Base-by-base conservation (phyloP, 2,797 vertebrate genomes). In the Epinephelus malabaricus region DNA sequence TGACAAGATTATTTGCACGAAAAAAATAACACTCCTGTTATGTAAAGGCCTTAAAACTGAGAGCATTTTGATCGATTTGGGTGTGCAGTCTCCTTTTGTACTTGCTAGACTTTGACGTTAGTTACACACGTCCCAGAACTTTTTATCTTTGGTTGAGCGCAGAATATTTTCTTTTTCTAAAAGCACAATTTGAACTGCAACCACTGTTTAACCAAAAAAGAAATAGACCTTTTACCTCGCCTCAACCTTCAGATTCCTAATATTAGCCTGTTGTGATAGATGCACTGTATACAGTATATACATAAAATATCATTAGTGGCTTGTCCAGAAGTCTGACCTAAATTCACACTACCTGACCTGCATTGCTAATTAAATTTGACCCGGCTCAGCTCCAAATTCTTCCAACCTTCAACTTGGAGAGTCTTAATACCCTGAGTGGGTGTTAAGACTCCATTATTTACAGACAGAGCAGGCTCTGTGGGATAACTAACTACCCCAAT, bases 391-490 rank as follows among this genome's bases (percentile, higher is more conserved):
- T 74, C 68, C 72, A 65, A 51, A 74, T 58, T 56, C 69, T 46
- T 82, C 40, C 69, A 73, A 47, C 58, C 45, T 68, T 80, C 54
- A 78, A 68, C 65, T 84, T 62, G 77, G 43, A 60, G 19, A 84
- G 76, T 21, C 67, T 47, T 59, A 38, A 59, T 21, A 59, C 68
- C 54, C 64, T 69, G 53, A 60, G 60, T 76, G 78, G 69, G 72
- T 78, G 83, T 85, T 83, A 71, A 76, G 67, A 71, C 78, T 61
- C 66, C 73, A 85, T 91, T 89, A 88, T 92, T 86, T 79, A 76
- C 55, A 76, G 83, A 91, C 86, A 87, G 81, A 86, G 74, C 67
- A 49, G 74, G 54, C 84, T 86, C 88, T 92, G 88, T 92, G 86
- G 79, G 77, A 73, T 73, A 50, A 86, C 87, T 66, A 87, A 74